Evolutionary conservation across 2,888 invertebrate species (phyloP).

Genomic region (Portevinia maculata): DNA sequence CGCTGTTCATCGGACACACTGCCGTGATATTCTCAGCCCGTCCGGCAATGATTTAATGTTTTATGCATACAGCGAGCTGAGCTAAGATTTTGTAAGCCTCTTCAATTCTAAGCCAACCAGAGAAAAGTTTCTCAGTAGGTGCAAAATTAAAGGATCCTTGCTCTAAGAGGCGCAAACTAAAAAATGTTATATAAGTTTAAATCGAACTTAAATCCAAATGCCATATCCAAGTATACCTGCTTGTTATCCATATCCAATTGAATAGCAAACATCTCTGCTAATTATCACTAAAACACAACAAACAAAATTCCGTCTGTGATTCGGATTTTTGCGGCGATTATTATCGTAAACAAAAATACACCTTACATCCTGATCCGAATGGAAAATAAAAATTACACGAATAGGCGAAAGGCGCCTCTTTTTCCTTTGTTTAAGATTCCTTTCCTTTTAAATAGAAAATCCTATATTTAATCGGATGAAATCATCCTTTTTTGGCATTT

Average conservation of each 20-base stretch:
- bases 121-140: no score
- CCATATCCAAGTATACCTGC: no score
- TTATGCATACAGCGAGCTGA: no score
- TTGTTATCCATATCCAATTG: constrained; percentile 54
- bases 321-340: constrained; percentile 62
- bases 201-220: no score
- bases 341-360: constrained; percentile 72
- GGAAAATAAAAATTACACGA: constrained; percentile 30
- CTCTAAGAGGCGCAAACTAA: no score
- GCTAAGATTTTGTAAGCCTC: no score
- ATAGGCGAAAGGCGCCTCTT: constrained; percentile 68
- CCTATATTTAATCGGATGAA: constrained; percentile 62
- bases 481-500: constrained; percentile 54
- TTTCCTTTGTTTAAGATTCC: constrained; percentile 18
- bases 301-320: constrained; percentile 56
- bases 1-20: no score
- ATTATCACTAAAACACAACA: constrained; percentile 39
- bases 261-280: constrained; percentile 55
- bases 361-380: constrained; percentile 59
- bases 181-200: no score
- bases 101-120: no score
- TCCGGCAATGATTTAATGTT: no score
- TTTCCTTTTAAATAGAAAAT: constrained; percentile 26
- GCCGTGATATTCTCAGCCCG: no score
- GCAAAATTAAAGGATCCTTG: no score